These are phyloP conservation scores for Drosophila setosimentum DNA, from an alignment of 2,888 invertebrate genomes.

Conservation along the genomic window DNA sequence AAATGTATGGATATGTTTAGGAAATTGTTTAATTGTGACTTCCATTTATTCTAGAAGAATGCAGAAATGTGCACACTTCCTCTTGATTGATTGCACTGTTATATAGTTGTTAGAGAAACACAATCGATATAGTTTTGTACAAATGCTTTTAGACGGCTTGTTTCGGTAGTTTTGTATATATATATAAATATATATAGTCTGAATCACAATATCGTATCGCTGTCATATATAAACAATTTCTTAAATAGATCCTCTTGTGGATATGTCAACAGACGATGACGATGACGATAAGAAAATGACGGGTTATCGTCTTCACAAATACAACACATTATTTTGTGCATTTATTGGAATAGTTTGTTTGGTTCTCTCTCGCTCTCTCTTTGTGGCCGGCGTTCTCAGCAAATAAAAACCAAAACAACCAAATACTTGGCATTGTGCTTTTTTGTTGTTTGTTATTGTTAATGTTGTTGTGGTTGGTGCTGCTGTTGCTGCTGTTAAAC, in stretches of 20 bases:
- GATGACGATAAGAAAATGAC: slow-evolving; percentile 30
- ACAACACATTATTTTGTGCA: slow-evolving; percentile 80
- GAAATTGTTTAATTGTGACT: slow-evolving; percentile 53
- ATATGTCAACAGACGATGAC: slow-evolving; percentile 10
- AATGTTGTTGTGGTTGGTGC: slow-evolving; percentile 1
- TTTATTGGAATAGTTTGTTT: slow-evolving; percentile 78
- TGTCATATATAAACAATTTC: slow-evolving; percentile 45
- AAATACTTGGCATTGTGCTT: slow-evolving; percentile 55
- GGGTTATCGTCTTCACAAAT: slow-evolving; percentile 68
- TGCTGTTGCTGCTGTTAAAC: slow-evolving; percentile 28
- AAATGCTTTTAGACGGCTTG: slow-evolving; percentile 39
- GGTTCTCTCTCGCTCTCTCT: slow-evolving; percentile 34
- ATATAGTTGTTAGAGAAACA: slow-evolving; percentile 34
- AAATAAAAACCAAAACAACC: slow-evolving; percentile 24
- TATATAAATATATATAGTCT: slow-evolving; percentile 6
- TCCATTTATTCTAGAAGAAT: slow-evolving; percentile 18
- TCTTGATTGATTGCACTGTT: slow-evolving; percentile 34
- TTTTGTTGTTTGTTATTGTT: slow-evolving; percentile 23
- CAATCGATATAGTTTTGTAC: slow-evolving; percentile 44
- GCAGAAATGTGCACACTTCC: slow-evolving; percentile 10
- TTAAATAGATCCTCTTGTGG: slow-evolving; percentile 24
- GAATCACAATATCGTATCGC: slow-evolving; percentile 45
- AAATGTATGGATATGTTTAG: slow-evolving; percentile 30
- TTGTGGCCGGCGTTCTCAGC: slow-evolving; percentile 23
- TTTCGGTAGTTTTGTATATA: slow-evolving; percentile 18